Conservation (phyloP, 37 sponge, comb jelly and placozoan species). For the Ianthella basta region DNA sequence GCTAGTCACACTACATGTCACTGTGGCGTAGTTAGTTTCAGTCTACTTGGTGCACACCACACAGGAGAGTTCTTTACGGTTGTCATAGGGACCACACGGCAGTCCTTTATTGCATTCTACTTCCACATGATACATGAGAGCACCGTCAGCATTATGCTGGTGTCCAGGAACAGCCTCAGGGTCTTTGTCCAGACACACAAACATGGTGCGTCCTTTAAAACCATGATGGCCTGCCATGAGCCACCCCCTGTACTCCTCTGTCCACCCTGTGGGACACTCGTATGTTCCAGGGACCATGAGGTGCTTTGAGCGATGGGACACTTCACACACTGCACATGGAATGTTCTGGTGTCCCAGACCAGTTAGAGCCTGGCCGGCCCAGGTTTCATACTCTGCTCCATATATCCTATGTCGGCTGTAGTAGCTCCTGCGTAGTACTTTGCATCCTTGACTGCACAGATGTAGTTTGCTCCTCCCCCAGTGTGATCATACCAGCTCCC, state of each 20-base stretch:
- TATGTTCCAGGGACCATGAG: slow-evolving; percentile 60
- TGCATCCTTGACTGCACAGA: slow-evolving; percentile 41
- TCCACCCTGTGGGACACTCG: slow-evolving; percentile 46
- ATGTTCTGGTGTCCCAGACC: slow-evolving; percentile 26
- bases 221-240: slow-evolving; percentile 37
- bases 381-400: slow-evolving; percentile 53
- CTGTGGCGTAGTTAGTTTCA: too few relatives aligned
- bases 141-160: slow-evolving; percentile 25
- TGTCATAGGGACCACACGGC: slow-evolving; percentile 53
- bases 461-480: slow-evolving; percentile 48
- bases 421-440: slow-evolving; percentile 11
- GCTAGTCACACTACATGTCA: too few relatives aligned
- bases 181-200: slow-evolving; percentile 61
- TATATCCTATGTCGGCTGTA: slow-evolving; percentile 16
- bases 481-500: slow-evolving; percentile 7
- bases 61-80: slow-evolving; percentile 56
- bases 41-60: slow-evolving; percentile 55
- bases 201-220: slow-evolving; percentile 31
- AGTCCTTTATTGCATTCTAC: slow-evolving; percentile 43
- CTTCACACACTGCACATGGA: slow-evolving; percentile 68
- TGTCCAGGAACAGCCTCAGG: slow-evolving; percentile 38
- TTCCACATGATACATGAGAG: slow-evolving; percentile 54
- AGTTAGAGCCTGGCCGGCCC: background rate
- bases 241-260: slow-evolving; percentile 61
- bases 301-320: slow-evolving; percentile 9